phyloP scores from a whole-genome alignment of 2,113 vertebrate species.

The Tetrao urogallus region DNA sequence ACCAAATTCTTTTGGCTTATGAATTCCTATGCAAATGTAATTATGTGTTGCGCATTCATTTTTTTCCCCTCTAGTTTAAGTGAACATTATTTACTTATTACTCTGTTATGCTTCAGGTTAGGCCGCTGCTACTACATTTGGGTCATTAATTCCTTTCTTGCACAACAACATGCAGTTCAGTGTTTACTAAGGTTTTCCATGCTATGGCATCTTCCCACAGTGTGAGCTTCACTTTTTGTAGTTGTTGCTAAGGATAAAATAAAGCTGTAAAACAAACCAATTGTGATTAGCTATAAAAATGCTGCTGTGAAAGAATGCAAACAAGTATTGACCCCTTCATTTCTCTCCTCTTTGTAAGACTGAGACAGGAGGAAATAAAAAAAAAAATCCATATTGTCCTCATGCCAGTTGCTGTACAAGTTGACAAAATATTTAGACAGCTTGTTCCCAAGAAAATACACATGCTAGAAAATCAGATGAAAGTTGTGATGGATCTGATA shows the following conservation, averaged over 20 bases:
- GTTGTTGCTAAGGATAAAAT: not conserved
- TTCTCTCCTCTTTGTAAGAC: not conserved
- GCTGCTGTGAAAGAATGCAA: not conserved
- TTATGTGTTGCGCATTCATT: not conserved
- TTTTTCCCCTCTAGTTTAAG: not conserved
- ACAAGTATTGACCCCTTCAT: not conserved
- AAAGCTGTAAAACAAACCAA: not conserved
- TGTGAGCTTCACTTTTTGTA: not conserved
- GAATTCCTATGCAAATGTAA: not conserved
- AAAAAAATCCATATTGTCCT: not conserved
- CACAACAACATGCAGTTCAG: not conserved
- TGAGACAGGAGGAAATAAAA: not conserved
- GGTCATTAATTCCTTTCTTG: not conserved
- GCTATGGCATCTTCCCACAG: not conserved
- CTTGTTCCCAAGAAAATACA: not conserved
- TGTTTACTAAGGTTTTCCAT: not conserved
- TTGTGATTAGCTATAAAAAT: not conserved
- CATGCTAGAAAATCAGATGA: not conserved
- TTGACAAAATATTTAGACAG: constrained; percentile 7
- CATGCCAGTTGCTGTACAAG: not conserved
- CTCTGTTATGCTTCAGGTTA: not conserved
- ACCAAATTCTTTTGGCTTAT: not conserved
- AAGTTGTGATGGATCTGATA: not conserved
- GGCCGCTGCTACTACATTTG: not conserved
- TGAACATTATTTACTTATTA: not conserved